These are phyloP conservation scores for Saguinus midas DNA, from an alignment of 2,113 vertebrate species.

Conservation along the genomic window DNA sequence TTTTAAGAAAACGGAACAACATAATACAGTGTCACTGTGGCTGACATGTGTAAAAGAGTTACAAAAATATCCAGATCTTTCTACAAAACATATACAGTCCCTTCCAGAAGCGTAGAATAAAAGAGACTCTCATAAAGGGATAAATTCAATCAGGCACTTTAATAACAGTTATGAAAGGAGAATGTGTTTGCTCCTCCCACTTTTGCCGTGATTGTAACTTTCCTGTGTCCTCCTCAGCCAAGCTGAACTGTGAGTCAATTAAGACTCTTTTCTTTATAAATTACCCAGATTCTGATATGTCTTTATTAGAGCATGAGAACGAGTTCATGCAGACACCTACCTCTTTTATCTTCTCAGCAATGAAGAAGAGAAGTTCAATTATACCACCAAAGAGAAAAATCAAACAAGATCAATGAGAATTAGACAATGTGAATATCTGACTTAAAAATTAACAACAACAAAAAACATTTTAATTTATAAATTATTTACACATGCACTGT, in stretches of 20 bases:
- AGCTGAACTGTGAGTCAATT: too few relatives aligned
- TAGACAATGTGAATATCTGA: constrained; percentile 44
- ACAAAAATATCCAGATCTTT: not conserved
- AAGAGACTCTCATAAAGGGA: not conserved
- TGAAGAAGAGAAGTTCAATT: constrained; percentile 21
- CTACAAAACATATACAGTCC: not conserved
- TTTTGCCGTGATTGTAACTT: too few relatives aligned
- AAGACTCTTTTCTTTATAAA: too few relatives aligned
- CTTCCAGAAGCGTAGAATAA: not conserved
- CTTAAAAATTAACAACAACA: constrained; percentile 28
- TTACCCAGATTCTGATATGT: too few relatives aligned
- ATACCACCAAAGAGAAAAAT: constrained; percentile 15
- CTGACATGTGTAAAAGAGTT: not conserved
- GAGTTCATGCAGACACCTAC: not conserved
- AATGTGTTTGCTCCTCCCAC: not conserved
- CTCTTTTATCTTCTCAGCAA: constrained; percentile 1
- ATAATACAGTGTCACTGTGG: not conserved
- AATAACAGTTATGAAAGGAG: not conserved
- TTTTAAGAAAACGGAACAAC: not conserved
- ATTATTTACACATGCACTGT: constrained; percentile 37
- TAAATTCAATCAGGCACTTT: not conserved
- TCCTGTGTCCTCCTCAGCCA: too few relatives aligned
- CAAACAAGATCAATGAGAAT: not conserved
- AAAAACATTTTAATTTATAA: constrained; percentile 52
- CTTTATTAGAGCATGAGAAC: too few relatives aligned